Conservation (phyloP, 2,888 invertebrate genomes). For the Melieria picta region DNA sequence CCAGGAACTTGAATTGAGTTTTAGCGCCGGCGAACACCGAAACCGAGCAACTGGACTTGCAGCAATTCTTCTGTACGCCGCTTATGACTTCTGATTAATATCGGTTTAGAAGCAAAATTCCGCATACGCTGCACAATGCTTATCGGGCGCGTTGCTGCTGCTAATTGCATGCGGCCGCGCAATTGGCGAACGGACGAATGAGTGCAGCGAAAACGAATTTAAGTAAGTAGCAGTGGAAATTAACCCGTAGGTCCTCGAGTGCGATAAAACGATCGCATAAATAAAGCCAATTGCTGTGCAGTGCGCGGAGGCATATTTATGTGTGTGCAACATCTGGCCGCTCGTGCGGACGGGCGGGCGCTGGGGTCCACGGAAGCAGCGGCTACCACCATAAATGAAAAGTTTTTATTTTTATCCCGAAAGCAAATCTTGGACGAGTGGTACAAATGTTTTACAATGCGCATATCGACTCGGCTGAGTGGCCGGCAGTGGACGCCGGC, state of each 20-base stretch:
- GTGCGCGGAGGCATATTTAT: background rate
- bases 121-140: too few relatives aligned
- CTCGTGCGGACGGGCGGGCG: background rate
- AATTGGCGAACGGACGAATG: constrained; percentile 4
- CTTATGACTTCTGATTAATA: too few relatives aligned
- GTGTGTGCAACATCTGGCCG: background rate
- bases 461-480: background rate
- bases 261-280: constrained; percentile 57
- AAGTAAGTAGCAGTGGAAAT: constrained; percentile 57
- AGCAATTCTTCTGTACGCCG: too few relatives aligned
- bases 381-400: constrained; percentile 56
- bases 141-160: constrained; percentile 7
- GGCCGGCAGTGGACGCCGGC: constrained; percentile 16
- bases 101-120: too few relatives aligned
- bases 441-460: constrained; percentile 20
- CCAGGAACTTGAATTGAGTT: too few relatives aligned
- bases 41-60: too few relatives aligned
- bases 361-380: constrained; percentile 60
- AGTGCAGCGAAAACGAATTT: constrained; percentile 5
- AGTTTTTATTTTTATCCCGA: constrained; percentile 63
- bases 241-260: constrained; percentile 55
- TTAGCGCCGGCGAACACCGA: too few relatives aligned
- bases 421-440: constrained; percentile 57
- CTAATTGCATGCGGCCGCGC: constrained; percentile 28
- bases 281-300: constrained; percentile 51